phyloP scores from a whole-genome alignment of 2,888 invertebrate species.

The Tribolium freemani region DNA sequence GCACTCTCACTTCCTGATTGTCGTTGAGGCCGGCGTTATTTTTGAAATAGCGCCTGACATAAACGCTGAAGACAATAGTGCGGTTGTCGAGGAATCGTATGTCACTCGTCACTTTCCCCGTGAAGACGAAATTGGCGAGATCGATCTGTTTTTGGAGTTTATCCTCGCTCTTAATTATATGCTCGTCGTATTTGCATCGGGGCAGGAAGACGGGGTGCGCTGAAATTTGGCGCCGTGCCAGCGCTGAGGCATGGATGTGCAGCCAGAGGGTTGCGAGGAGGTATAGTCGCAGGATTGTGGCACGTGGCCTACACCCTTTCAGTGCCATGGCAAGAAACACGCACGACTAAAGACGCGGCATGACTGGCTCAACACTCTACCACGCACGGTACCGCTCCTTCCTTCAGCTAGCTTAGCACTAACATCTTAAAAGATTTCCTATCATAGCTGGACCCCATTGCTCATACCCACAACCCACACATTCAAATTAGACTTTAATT shows the following conservation, averaged over 20 bases:
- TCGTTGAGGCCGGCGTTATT: constrained; percentile 57
- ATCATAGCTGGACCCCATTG: constrained; percentile 63
- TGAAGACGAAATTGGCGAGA: constrained; percentile 62
- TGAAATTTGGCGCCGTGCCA: constrained; percentile 50
- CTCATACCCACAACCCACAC: constrained; percentile 62
- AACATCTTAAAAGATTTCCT: constrained; percentile 60
- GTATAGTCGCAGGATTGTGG: constrained; percentile 35
- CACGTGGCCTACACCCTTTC: constrained; percentile 38
- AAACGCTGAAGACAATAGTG: constrained; percentile 61
- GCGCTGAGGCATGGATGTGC: constrained; percentile 44
- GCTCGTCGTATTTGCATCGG: constrained; percentile 64
- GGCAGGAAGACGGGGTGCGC: constrained; percentile 58
- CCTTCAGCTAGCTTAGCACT: constrained; percentile 62
- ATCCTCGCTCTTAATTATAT: constrained; percentile 60
- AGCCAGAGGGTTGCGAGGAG: constrained; percentile 28
- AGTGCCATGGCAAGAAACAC: constrained; percentile 49
- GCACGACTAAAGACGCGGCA: constrained; percentile 62
- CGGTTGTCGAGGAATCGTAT: constrained; percentile 56
- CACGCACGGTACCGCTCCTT: constrained; percentile 64
- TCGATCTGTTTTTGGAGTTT: constrained; percentile 57
- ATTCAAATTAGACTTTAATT: constrained; percentile 59
- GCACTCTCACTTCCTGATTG: constrained; percentile 60
- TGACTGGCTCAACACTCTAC: constrained; percentile 58
- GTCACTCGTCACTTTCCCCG: constrained; percentile 65
- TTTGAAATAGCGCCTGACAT: constrained; percentile 65